These are phyloP conservation scores for Mesocricetus auratus DNA, from an alignment of 2,113 vertebrate genomes.

Conservation along the genomic window DNA sequence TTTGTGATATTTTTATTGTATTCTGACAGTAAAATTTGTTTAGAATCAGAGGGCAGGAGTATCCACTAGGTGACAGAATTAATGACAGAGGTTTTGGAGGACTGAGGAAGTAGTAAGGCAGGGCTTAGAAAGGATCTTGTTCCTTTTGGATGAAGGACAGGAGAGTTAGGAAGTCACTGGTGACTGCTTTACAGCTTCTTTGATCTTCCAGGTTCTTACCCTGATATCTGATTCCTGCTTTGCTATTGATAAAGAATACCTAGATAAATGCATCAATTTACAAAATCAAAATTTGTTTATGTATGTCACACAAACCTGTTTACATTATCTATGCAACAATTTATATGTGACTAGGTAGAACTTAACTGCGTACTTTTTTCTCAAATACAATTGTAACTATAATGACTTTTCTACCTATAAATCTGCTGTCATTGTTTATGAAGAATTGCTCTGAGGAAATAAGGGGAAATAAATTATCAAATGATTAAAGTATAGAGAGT, in stretches of 20 bases:
- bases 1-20: background rate
- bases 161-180: background rate
- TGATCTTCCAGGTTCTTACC: background rate
- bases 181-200: background rate
- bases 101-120: background rate
- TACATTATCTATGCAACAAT: background rate
- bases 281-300: background rate
- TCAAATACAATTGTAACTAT: background rate
- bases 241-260: background rate
- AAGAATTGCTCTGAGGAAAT: background rate
- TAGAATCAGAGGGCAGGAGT: background rate
- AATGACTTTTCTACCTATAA: background rate
- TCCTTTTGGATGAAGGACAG: background rate
- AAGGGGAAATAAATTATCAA: background rate
- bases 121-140: background rate
- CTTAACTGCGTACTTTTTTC: background rate
- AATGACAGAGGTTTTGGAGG: background rate
- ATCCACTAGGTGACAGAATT: background rate
- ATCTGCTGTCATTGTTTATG: background rate
- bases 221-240: background rate
- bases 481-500: background rate
- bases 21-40: background rate
- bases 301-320: background rate
- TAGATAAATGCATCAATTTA: background rate
- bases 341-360: background rate